Evolutionary conservation across 2,888 invertebrate genomes (phyloP), one percentile per base, ranked within the genome.

Genomic region (Dilophus febrilis): DNA sequence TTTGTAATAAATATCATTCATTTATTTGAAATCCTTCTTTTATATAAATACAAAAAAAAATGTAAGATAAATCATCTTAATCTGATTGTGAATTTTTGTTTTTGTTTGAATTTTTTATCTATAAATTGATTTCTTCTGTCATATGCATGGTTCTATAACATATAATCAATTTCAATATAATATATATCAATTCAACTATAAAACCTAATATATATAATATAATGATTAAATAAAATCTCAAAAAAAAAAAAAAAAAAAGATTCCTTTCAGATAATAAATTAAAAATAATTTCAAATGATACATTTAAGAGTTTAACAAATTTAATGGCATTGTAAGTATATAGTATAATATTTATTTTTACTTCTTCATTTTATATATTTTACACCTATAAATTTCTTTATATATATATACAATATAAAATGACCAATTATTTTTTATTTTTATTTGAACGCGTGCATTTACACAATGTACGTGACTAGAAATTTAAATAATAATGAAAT

Each of bases 211-310:
- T n/a, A n/a, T n/a, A n/a, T n/a, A n/a, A n/a, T n/a, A 22, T 12
- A 12, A 10, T 16, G 10, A 8, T 18, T 35, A 11, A 35, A 36
- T 13, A n/a, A n/a, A 17, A 28, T 17, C 38, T n/a, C n/a, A n/a
- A n/a, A n/a, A n/a, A n/a, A n/a, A n/a, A n/a, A n/a, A 47, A 40
- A 44, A 42, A 37, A 59, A 56, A 5, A 57, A 71, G 70, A 48
- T 68, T 65, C 51, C 48, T 71, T 36, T 64, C 70, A 3, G 63
- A 64, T 43, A 71, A 71, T 53, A 53, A 53, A 14, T 51, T 71
- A 37, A 50, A 50, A 10, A 49, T 53, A 31, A 49, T 55, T 59
- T 27, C 45, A 65, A 65, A 65, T 54, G 64, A 64, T 61, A 49
- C 14, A 17, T 28, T 36, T 35, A 32, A 38, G 16, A 6, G 14